A percentile compares a stretch with the other conserved stretches of the same genome.
These are phyloP conservation scores for Drosophila nr. medialis DNA, from an alignment of 2,888 invertebrate species.

Conservation along the genomic window DNA sequence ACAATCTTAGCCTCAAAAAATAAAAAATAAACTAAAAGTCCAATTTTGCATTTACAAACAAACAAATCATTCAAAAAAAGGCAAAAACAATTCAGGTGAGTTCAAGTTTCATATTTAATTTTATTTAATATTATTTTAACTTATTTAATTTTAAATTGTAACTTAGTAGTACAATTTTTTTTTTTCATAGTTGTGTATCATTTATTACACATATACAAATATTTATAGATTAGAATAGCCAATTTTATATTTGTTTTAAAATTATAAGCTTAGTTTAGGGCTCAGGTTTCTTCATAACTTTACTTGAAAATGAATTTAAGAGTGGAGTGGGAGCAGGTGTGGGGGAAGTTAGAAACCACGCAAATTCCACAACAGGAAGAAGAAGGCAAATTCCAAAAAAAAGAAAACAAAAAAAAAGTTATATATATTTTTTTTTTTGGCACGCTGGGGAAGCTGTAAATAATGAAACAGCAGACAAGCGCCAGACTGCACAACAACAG, in stretches of 20 bases:
- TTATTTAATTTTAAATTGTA: background rate
- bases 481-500: conserved; percentile 64
- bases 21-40: conserved; percentile 5
- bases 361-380: background rate
- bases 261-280: background rate
- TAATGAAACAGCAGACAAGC: conserved; percentile 74
- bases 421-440: background rate
- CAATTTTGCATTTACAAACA: conserved; percentile 20
- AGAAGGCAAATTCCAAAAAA: conserved; percentile 17
- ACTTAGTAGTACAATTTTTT: background rate
- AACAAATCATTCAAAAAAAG: conserved; percentile 3
- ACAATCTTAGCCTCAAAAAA: conserved; percentile 19
- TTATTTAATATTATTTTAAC: background rate
- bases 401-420: background rate
- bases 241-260: background rate
- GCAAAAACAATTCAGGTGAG: conserved; percentile 16
- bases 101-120: background rate
- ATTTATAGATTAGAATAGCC: background rate
- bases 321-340: background rate
- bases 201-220: background rate
- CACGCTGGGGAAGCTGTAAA: conserved; percentile 69
- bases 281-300: background rate
- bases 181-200: background rate
- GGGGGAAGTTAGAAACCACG: conserved; percentile 3
- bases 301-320: conserved; percentile 46